Base-by-base conservation (phyloP, 2,113 vertebrate species). In the Hyperoodon ampullatus region DNA sequence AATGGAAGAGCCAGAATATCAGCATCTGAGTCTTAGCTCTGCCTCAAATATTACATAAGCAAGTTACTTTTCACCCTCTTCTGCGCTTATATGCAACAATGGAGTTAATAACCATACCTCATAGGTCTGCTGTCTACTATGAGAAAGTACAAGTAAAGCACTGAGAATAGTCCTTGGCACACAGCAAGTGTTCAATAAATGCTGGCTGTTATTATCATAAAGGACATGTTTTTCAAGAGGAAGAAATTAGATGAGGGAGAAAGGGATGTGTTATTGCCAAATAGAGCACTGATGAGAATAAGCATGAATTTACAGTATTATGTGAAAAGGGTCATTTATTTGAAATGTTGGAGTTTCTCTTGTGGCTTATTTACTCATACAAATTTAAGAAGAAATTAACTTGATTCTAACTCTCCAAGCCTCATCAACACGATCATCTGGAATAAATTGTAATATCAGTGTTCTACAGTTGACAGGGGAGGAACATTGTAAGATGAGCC, bases 381-480 rank as follows among this genome's bases (percentile, higher is more conserved):
- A 92, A 88, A 50, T 55, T 85, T 86, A 86, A 47, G 50, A 82
- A 95, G 47, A 77, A 88, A 61, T 55, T 50, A 26, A 71, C 28
- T 24, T 18, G 35, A 70, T 75, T 96, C 2, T 82, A 44, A 71
- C 2, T 87, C 53, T 71, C 44, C 5, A 72, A 53, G 13, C 12
- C 60, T 70, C 47, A 71, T 42, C 42, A 81, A 66, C 26, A 18
- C 23, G 24, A 44, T 87, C 72, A 84, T 75, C 44, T 6, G 61
- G n/a, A 96, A 71, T 39, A 92, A 92, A 94, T 16, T 95, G 47
- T 70, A 80, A 61, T 77, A 75, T 85, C 72, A 75, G 3, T 75
- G 42, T 74, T 96, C 77, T 63, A 15, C 35, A 78, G 15, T 39
- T 82, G 61, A 81, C 42, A 93, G 53, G 18, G 35, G 26, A 70